Base-by-base conservation (phyloP, 2,797 vertebrate genomes). In the Phrynocephalus guinanensis region DNA sequence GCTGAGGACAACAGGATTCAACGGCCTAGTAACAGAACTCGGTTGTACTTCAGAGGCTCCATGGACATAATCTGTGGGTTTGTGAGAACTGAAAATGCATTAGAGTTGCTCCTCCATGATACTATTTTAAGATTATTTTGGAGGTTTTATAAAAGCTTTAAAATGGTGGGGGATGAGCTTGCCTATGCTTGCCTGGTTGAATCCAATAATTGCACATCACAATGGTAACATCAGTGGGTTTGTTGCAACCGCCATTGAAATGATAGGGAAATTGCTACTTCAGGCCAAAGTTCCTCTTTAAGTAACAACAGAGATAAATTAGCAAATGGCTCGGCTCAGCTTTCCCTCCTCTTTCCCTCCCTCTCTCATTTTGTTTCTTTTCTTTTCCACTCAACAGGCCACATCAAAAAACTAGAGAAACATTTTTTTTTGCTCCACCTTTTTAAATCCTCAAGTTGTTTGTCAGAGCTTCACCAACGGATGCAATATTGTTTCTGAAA, bases 231-330 rank as follows among this genome's bases (percentile, higher is more conserved):
- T 87, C 88, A 91, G 67, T 87, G 87, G 89, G 70, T 22, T 72
- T 75, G 83, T n/a, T 95, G 87, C 92, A 94, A 95, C 94, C 86
- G 92, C 89, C 93, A 91, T 93, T 95, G 92, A 96, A 96, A 96
- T 93, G 33, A 86, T 91, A 96, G 88, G 95, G 92, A 95, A 95
- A 96, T 94, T 91, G 82, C 86, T 88, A 20, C 90, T 91, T 78
- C 67, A 38, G 90, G 81, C 85, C 87, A 88, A 94, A 91, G 91
- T 86, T 89, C 93, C 92, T 91, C 91, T 92, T 92, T 92, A 93
- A 92, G 89, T 90, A 93, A 92, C 90, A 95, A 92, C 50, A 95
- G 90, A 82, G 89, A 88, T 79, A 76, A 73, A 90, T 93, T 90
- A 95, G 83, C 87, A 92, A 86, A 78, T 70, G 71, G 84, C 48